Evolutionary conservation across 2,113 vertebrate species (phyloP), one percentile per base, ranked within the genome.

Genomic region (Gorsachius goisagi): DNA sequence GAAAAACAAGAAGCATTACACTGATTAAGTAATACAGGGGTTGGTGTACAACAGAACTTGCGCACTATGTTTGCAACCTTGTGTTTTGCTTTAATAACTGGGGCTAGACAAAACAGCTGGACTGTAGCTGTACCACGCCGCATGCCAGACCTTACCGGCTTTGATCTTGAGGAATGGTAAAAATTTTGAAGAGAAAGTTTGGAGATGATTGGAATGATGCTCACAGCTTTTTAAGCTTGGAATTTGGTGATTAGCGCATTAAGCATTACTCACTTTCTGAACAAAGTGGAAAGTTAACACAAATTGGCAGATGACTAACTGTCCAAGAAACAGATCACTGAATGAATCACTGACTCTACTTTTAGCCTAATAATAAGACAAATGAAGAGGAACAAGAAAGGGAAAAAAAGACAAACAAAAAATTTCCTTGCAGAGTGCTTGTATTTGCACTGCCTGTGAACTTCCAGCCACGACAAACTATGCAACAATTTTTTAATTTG

Each of bases 321-420:
- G 97, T 98, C 93, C 96, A 97, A 95, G 97, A 95, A 96, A 94
- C 80, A 91, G 93, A 96, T 94, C 94, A 97, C 56, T 56, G 93
- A 97, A 96, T 98, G 97, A 98, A 97, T 98, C 97, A 98, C 72
- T 85, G 93, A 96, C 94, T 96, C 95, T 93, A 89, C 90, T 83
- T 89, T 95, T 96, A 97, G 89, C 32, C 76, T 90, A 94, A 90
- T 94, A 97, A 89, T 80, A 97, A 95, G 67, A 95, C 85, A 96
- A 95, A 97, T 2, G 27, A 91, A 96, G 89, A 95, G 79, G 93
- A 94, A 85, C 84, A 94, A 90, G 77, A 85, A 93, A 77, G 63
- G 76, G 30, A 3, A 88, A 92, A 88, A 44, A 44, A 85, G 68
- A 91, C 44, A 93, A 92, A 95, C 77, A 81, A 71, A 77, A 81